Percentiles rank a stretch among this genome's conserved stretches.
Evolutionary conservation across 37 sponge, comb jelly and placozoan genomes (phyloP).

Genomic region (Halisarca cf. caerulea): DNA sequence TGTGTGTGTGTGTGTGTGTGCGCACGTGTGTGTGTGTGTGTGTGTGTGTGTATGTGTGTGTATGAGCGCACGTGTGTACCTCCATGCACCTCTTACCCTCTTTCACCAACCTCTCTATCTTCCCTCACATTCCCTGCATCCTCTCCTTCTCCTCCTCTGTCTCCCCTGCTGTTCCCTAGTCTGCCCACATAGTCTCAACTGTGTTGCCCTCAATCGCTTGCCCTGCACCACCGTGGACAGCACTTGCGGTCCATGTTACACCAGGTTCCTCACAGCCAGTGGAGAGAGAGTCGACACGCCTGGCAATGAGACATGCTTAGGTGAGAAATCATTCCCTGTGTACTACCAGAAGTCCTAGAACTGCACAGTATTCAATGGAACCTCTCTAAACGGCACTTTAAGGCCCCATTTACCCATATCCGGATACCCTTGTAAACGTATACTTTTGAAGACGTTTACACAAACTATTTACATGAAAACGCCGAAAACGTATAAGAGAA

Average conservation of each 20-base stretch:
- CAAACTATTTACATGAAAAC: no score
- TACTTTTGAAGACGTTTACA: no score
- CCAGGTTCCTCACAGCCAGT: constrained; percentile 34
- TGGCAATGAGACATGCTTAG: constrained; percentile 41
- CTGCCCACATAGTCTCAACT: constrained; percentile 49
- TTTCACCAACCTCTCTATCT: background rate
- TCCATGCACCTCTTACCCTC: background rate
- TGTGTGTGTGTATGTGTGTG: background rate
- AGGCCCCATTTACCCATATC: no score
- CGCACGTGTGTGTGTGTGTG: background rate
- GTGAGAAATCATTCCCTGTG: background rate
- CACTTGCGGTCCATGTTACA: constrained; percentile 55
- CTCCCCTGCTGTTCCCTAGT: constrained; percentile 16
- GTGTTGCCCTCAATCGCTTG: constrained; percentile 37
- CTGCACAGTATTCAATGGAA: no score
- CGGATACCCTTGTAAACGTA: no score
- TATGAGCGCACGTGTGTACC: background rate
- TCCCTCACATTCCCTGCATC: background rate
- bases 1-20: background rate
- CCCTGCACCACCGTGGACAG: constrained; percentile 27
- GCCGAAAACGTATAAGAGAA: no score
- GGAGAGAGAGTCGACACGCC: constrained; percentile 2
- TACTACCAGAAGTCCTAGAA: no score
- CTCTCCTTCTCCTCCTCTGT: background rate
- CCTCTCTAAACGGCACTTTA: no score